Base-by-base conservation (phyloP, 2,113 vertebrate genomes). In the Passerina amoena region DNA sequence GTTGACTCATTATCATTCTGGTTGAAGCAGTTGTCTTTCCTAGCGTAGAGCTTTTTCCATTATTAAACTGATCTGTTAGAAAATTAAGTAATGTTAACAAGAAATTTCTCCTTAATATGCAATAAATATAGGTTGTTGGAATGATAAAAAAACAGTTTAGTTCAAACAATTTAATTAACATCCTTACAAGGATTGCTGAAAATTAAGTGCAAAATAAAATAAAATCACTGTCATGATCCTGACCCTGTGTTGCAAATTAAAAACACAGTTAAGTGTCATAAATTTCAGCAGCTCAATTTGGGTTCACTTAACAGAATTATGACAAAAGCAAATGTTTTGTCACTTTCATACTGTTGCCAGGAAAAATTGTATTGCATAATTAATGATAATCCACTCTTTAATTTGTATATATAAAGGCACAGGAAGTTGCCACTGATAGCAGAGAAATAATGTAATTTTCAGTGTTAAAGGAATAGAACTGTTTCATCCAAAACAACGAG, bases 281-380 rank as follows among this genome's bases (percentile, higher is more conserved):
- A 96, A 96, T 97, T 95, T 97, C 82, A 78, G 25, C 95, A 96
- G 96, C 96, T 98, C 97, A 96, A 86, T 96, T 97, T 97, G 96
- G 95, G 91, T 97, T 98, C 95, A 97, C 75, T 96, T 97, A 98
- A 96, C 97, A 98, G 92, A 97, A 98, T 96, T 96, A 97, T 96
- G 97, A 98, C 95, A 98, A 98, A 98, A 98, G 97, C 97, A 98
- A 98, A 98, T 98, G 96, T 98, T 98, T 98, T 97, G 96, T 97
- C 95, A 97, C 96, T 97, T 97, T 92, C 94, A 97, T 94, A 97
- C 93, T 94, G 94, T 96, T 98, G 96, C 96, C 96, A 97, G 95
- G 97, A 98, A 97, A 95, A 97, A 96, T 88, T 97, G 89, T 97
- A 95, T 96, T 96, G 83, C 95, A 98, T 98, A 98, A 98, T 98